Percentiles rank a stretch among this genome's conserved stretches.
Evolutionary conservation across 1,140 invertebrate species (phyloP).

Genomic region (Cyphomyrmex costatus): DNA sequence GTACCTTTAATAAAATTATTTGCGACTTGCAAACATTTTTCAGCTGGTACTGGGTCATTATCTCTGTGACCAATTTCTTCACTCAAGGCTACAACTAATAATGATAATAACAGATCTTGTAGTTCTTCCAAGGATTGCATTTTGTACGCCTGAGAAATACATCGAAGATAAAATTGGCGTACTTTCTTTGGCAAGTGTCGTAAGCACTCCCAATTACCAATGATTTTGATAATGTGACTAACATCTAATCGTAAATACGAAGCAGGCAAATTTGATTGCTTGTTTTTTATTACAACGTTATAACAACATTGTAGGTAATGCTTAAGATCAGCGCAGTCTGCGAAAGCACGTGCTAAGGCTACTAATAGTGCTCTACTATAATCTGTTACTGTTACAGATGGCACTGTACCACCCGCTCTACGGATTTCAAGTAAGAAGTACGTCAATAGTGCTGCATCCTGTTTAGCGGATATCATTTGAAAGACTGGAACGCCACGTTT

Average conservation of each 20-base stretch:
- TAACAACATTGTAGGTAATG: conserved; percentile 28
- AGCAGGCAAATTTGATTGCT: neutral
- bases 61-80: neutral
- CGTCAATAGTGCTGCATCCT: neutral
- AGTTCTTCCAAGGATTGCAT: neutral
- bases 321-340: neutral
- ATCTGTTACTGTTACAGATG: neutral
- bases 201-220: conserved; percentile 4
- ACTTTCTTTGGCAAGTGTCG: neutral
- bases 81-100: conserved; percentile 14
- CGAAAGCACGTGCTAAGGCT: neutral
- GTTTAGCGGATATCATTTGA: neutral
- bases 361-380: neutral
- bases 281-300: neutral
- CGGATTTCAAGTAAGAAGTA: conserved; percentile 3
- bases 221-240: neutral
- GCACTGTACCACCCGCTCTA: neutral
- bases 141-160: conserved; percentile 1
- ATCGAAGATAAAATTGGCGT: neutral
- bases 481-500: neutral
- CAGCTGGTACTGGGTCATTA: neutral
- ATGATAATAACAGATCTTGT: neutral
- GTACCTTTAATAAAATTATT: conserved; percentile 17
- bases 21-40: neutral
- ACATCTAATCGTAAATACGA: neutral